A percentile compares a stretch with the other conserved stretches of the same genome.
These are phyloP conservation scores for Leptopilina myrica DNA, from an alignment of 2,888 invertebrate species.

Conservation along the genomic window DNA sequence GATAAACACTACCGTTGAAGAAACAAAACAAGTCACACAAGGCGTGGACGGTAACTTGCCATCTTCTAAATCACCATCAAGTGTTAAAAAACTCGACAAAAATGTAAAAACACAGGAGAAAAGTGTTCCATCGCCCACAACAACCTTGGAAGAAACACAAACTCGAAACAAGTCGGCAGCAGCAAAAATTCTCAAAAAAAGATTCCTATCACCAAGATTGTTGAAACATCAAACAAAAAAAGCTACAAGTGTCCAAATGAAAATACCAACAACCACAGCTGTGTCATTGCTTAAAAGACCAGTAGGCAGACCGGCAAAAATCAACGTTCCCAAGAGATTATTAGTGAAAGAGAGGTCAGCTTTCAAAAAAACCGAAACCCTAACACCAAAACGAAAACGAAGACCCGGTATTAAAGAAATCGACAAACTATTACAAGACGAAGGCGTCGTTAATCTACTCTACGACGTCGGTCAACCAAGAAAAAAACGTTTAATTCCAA, in stretches of 20 bases:
- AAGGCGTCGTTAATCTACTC: slow-evolving; percentile 91
- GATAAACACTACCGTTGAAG: not conserved
- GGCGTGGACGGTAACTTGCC: too few relatives aligned
- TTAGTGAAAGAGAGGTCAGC: not conserved
- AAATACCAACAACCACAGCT: slow-evolving; percentile 23
- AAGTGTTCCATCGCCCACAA: too few relatives aligned
- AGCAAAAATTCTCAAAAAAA: not conserved
- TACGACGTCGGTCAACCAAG: slow-evolving; percentile 83
- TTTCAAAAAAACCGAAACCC: not conserved
- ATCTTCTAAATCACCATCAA: too few relatives aligned
- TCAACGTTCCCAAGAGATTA: slow-evolving; percentile 34
- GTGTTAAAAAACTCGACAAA: too few relatives aligned
- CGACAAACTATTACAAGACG: slow-evolving; percentile 88
- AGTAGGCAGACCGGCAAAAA: slow-evolving; percentile 48
- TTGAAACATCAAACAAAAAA: slow-evolving; percentile 50
- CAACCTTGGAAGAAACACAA: not conserved
- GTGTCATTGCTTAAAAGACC: slow-evolving; percentile 19
- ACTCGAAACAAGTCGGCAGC: not conserved
- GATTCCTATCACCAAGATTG: not conserved
- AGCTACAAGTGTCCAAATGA: slow-evolving; percentile 52
- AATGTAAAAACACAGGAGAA: too few relatives aligned
- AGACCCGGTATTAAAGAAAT: slow-evolving; percentile 81
- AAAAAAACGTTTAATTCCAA: slow-evolving; percentile 69
- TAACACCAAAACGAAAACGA: slow-evolving; percentile 75
- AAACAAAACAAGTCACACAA: too few relatives aligned